Base-by-base conservation (phyloP, 1,140 invertebrate genomes). In the Micrasema minimum region DNA sequence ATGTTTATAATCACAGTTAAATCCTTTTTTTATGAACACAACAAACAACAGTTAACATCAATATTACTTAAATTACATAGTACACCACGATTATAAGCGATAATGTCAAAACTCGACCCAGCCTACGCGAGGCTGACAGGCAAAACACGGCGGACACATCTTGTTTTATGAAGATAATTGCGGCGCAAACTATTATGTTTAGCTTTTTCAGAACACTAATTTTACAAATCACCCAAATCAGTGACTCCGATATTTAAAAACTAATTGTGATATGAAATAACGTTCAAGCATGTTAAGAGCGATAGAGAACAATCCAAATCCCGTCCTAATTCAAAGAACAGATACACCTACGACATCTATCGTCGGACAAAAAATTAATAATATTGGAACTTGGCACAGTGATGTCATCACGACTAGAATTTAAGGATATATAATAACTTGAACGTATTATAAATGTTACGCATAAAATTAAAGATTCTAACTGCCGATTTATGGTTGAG, bases 81-180 rank as follows among this genome's bases (percentile, higher is more conserved):
- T 66, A 66, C 43, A 51, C 31, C 26, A 62, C 12, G 45, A 31
- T 43, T 50, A 51, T 69, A 26, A 26, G 26, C 55, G 51, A 69
- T 50, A 69, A 69, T 38, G 67, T 69, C 67, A 69, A 61, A 62
- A 62, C 67, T 62, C 22, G 67, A 64, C 67, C 67, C 67, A 69
- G 67, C 67, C 67, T 69, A 69, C 67, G 67, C 57, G 45, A 50
- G 67, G 67, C 57, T 69, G 67, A 69, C 67, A 69, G 38, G 67
- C 67, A 69, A 69, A 50, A 69, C 67, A 69, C 43, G 57, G 43
- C 55, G 20, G 46, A 69, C 35, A 59, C 65, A 67, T 67, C 51
- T 18, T 53, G 65, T 51, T 37, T 38, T 38, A 46, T 22, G 18
- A 46, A 64, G 62, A 50, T 37, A 35, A n/a, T 66, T 51, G 18